Conservation (phyloP, 2,888 invertebrate species). For the Crepidodera aurea region DNA sequence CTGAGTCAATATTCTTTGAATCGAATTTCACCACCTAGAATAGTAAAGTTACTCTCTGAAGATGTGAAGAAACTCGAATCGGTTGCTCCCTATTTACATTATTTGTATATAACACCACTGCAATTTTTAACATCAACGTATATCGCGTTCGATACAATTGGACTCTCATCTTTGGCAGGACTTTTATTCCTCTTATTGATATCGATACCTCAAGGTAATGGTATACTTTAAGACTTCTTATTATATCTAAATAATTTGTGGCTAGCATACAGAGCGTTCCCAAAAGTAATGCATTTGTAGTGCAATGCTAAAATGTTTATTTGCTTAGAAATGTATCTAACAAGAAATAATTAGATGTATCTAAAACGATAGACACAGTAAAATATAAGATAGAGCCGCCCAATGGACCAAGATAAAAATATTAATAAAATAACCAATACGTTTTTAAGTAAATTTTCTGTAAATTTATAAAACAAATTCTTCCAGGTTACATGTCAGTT, state of each 20-base stretch:
- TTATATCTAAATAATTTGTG: too few species aligned
- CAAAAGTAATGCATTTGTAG: too few species aligned
- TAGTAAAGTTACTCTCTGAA: conserved; percentile 84
- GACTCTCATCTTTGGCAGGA: conserved; percentile 69
- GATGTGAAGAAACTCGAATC: conserved; percentile 84
- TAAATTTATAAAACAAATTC: not conserved
- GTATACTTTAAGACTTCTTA: too few species aligned
- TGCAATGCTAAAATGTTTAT: too few species aligned
- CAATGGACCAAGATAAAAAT: too few species aligned
- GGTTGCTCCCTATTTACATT: conserved; percentile 75
- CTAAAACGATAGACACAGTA: too few species aligned
- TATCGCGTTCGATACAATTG: conserved; percentile 66
- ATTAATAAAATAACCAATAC: too few species aligned
- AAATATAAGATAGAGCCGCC: too few species aligned
- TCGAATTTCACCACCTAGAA: conserved; percentile 82
- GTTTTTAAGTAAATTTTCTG: not conserved
- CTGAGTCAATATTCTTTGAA: conserved; percentile 75
- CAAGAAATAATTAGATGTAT: too few species aligned
- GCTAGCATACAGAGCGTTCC: too few species aligned
- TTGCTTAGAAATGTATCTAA: too few species aligned
- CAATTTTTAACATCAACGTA: conserved; percentile 70
- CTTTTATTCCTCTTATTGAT: conserved; percentile 66
- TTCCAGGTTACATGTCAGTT: conserved; percentile 61
- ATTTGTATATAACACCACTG: conserved; percentile 82
- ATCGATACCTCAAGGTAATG: conserved; percentile 62